Conservation (phyloP, 1,140 invertebrate genomes). For the Brachionus calyciflorus region DNA sequence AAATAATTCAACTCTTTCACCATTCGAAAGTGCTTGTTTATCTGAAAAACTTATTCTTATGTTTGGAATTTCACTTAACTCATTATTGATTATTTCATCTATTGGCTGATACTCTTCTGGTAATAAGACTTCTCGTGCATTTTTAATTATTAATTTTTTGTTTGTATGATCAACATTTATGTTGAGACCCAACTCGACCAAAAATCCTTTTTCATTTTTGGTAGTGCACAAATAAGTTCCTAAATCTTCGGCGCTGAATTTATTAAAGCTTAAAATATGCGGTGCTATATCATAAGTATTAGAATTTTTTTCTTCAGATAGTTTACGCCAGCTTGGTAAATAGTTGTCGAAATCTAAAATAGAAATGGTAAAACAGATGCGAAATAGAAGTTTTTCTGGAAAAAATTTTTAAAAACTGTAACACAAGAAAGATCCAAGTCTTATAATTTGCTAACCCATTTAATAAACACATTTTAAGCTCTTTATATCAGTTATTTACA, state of each 20-base stretch:
- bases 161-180: background rate
- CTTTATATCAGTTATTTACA: no score
- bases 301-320: background rate
- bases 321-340: slow-evolving; percentile 2
- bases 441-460: no score
- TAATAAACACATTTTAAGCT: no score
- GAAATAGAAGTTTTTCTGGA: no score
- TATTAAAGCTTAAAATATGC: slow-evolving; percentile 17
- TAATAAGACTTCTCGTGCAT: background rate
- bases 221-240: slow-evolving; percentile 10
- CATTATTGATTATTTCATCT: background rate
- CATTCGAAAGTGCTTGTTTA: slow-evolving; percentile 19
- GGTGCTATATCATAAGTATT: background rate
- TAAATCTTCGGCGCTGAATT: background rate
- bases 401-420: no score
- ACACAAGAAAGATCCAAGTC: no score
- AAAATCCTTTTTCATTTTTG: slow-evolving; percentile 36
- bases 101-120: background rate
- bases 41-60: slow-evolving; percentile 33
- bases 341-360: slow-evolving; percentile 13
- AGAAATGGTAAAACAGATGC: no score
- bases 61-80: slow-evolving; percentile 3
- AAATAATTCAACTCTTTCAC: slow-evolving; percentile 6
- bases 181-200: slow-evolving; percentile 20
- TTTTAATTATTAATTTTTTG: background rate